Conservation (phyloP, 1,140 invertebrate genomes). For the Gonatopus flavifemur region DNA sequence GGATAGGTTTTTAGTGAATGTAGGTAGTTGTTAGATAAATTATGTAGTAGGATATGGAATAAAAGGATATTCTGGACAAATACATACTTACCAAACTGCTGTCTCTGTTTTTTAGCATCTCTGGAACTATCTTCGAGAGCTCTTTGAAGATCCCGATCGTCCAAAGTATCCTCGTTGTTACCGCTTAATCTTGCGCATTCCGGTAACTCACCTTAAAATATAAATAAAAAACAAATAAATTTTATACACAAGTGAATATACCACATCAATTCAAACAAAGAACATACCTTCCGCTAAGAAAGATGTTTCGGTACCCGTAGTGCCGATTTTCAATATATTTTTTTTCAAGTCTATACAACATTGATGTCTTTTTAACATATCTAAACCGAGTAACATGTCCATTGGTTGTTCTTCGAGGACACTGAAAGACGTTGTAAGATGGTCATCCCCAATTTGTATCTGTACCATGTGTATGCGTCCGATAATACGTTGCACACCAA, state of each 20-base stretch:
- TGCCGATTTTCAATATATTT: constrained; percentile 91
- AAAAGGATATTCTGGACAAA: constrained; percentile 26
- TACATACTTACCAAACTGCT: constrained; percentile 53
- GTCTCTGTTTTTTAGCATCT: constrained; percentile 45
- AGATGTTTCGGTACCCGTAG: constrained; percentile 87
- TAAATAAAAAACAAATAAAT: constrained; percentile 6
- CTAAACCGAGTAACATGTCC: constrained; percentile 97
- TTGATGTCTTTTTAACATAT: constrained; percentile 96
- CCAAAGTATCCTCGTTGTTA: constrained; percentile 54
- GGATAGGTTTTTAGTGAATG: not conserved
- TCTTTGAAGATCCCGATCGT: constrained; percentile 67
- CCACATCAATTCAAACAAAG: no score
- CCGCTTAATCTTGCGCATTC: constrained; percentile 62
- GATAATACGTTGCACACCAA: constrained; percentile 95
- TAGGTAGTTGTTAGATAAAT: not conserved
- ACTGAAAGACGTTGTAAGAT: constrained; percentile 94
- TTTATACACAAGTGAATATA: not conserved
- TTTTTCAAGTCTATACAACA: constrained; percentile 92
- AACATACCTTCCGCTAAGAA: constrained; percentile 79
- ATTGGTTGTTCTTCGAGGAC: constrained; percentile 97
- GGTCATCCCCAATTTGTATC: constrained; percentile 92
- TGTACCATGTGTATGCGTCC: constrained; percentile 96
- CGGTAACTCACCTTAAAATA: constrained; percentile 45
- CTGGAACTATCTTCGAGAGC: constrained; percentile 63
- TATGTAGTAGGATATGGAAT: not conserved